Percentiles rank a stretch among this genome's conserved stretches.
phyloP scores from a whole-genome alignment of 2,113 vertebrate species.

The Thunnus thynnus region DNA sequence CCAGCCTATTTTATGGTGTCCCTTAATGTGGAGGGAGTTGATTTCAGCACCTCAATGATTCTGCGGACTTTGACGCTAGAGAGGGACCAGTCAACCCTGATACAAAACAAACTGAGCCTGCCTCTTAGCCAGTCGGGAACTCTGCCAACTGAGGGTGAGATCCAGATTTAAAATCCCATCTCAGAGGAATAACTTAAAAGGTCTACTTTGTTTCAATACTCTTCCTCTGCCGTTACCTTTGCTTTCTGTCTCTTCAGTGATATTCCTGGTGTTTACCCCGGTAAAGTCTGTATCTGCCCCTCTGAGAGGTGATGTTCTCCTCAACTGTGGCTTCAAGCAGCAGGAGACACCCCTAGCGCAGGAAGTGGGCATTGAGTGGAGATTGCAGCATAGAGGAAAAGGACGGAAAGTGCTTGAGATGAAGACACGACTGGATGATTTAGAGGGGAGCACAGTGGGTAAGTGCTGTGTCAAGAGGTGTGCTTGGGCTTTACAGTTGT shows the following conservation, averaged over 20 bases:
- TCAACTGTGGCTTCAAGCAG: conserved; percentile 87
- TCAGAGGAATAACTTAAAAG: background rate
- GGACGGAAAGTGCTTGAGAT: conserved; percentile 82
- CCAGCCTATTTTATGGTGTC: conserved; percentile 81
- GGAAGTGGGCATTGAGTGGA: conserved; percentile 85
- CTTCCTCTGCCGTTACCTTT: conserved; percentile 21
- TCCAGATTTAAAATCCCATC: background rate
- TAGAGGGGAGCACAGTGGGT: conserved; percentile 62
- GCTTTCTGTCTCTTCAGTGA: conserved; percentile 78
- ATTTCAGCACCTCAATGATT: conserved; percentile 82
- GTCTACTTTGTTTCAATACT: too few relatives aligned
- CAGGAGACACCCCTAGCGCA: conserved; percentile 64
- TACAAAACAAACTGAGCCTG: conserved; percentile 79
- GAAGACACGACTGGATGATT: conserved; percentile 59
- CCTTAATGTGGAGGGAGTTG: conserved; percentile 77
- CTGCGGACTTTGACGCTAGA: conserved; percentile 74
- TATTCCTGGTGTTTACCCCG: conserved; percentile 86
- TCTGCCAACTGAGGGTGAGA: conserved; percentile 79
- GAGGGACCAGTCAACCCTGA: conserved; percentile 55
- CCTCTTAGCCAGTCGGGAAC: conserved; percentile 83
- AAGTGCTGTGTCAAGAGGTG: conserved; percentile 13
- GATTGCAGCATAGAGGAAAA: conserved; percentile 86
- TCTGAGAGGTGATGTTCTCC: conserved; percentile 76
- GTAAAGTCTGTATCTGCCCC: conserved; percentile 68
- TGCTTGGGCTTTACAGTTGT: background rate